Percentiles rank a stretch among this genome's conserved stretches.
Conservation (phyloP, 2,888 invertebrate species). For the Nebria brevicollis region DNA sequence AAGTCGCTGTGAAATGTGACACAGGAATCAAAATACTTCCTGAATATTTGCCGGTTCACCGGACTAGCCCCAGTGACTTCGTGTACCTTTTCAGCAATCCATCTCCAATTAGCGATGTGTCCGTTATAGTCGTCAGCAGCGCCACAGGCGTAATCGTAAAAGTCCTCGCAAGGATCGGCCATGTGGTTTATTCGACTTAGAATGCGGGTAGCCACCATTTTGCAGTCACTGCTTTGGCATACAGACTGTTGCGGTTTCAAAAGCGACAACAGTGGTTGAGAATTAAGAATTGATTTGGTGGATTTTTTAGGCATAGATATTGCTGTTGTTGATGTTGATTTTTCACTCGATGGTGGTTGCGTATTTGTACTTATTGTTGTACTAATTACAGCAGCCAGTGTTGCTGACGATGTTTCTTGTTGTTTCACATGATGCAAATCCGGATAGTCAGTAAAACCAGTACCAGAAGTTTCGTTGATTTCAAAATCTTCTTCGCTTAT, state of each 20-base stretch:
- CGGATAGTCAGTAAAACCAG: background rate
- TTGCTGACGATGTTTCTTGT: too few relatives aligned
- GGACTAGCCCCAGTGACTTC: constrained; percentile 45
- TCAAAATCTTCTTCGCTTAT: background rate
- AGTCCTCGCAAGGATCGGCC: constrained; percentile 54
- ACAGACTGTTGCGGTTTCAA: constrained; percentile 16
- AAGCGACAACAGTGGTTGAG: background rate
- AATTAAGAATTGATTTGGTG: too few relatives aligned
- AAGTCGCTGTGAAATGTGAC: constrained; percentile 52
- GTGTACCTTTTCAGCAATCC: constrained; percentile 48
- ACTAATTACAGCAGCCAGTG: background rate
- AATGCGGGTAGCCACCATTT: constrained; percentile 52
- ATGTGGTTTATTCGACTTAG: constrained; percentile 53
- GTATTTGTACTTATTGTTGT: background rate
- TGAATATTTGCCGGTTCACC: constrained; percentile 48
- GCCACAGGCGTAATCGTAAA: constrained; percentile 56
- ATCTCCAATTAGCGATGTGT: constrained; percentile 48
- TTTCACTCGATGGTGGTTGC: too few relatives aligned
- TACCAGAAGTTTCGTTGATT: background rate
- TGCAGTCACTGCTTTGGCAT: constrained; percentile 51
- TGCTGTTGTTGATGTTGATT: too few relatives aligned
- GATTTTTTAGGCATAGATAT: too few relatives aligned
- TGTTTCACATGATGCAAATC: too few relatives aligned
- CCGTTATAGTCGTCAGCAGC: constrained; percentile 46
- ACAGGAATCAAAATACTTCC: constrained; percentile 54